Base-by-base conservation (phyloP, 2,888 invertebrate genomes). In the Leptopilina syphax region DNA sequence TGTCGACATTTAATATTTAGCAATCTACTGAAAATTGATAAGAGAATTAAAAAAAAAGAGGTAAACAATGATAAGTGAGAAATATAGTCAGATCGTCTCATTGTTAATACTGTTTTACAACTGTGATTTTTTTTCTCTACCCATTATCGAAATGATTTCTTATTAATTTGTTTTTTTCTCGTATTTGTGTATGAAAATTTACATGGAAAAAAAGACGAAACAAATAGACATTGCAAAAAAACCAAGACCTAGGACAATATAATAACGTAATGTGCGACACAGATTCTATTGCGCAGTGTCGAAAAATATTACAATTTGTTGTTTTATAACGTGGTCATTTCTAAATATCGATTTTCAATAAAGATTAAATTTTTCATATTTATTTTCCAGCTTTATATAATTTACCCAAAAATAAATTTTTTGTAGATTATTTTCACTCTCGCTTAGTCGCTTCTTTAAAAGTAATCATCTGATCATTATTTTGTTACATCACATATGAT, bases 221-320 rank as follows among this genome's bases (percentile, higher is more conserved):
- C 34, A 34, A 57, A 73, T 57, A 73, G 54, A 68, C 54, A 60
- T 18, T 68, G 8, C 44, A n/a, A 66, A 34, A 34, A 60, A 68
- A 65, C 78, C 84, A 77, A 81, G 81, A 84, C 84, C 81, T 84
- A 82, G 78, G 79, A 79, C 80, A 85, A 85, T 81, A 79, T 67
- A 47, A 50, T 80, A 78, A 68, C 73, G 67, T 44, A 67, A 65
- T 57, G 34, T 54, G 78, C 67, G 65, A 83, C n/a, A 8, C 57
- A n/a, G 27, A 73, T 57, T 73, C 81, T 82, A 78, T 79, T 84
- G 80, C 85, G 84, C 82, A 84, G 82, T 82, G 82, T 70, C 79
- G 63, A 41, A 18, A 34, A 41, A 57, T 34, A 60, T 68, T 78
- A 13, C n/a, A 60, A 67, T 57, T 68, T 10, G 6, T 24, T 24